These are phyloP conservation scores for Remorina albescens DNA, from an alignment of 2,797 vertebrate species.

Conservation along the genomic window DNA sequence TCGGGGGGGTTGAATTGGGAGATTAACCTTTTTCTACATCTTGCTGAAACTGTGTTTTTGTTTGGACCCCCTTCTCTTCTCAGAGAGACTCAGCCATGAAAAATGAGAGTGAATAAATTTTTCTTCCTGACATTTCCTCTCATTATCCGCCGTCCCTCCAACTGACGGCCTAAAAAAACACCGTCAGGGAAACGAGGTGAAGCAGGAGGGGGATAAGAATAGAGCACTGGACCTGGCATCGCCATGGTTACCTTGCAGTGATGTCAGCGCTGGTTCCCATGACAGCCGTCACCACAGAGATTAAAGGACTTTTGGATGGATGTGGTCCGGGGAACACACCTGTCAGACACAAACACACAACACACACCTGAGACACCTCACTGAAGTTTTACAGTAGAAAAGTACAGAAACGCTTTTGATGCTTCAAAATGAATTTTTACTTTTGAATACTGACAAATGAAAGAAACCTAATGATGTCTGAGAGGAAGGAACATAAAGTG, in stretches of 20 bases:
- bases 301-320: background rate
- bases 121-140: slow-evolving; percentile 15
- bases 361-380: background rate
- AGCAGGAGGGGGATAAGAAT: slow-evolving; percentile 22
- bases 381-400: background rate
- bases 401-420: background rate
- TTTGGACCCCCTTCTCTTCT: background rate
- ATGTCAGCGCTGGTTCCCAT: slow-evolving; percentile 49
- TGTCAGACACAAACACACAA: background rate
- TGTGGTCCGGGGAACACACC: background rate
- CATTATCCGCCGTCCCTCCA: slow-evolving; percentile 9
- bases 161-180: background rate
- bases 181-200: background rate
- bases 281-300: slow-evolving; percentile 32
- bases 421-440: background rate
- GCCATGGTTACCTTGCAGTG: slow-evolving; percentile 52
- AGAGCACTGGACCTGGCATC: slow-evolving; percentile 32
- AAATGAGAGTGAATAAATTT: background rate
- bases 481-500: background rate
- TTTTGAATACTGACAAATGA: background rate
- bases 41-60: background rate
- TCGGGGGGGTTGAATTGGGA: background rate
- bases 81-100: background rate
- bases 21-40: background rate
- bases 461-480: background rate